Evolutionary conservation across 2,888 invertebrate species (phyloP).

Genomic region (Eugnorisma glareosa): DNA sequence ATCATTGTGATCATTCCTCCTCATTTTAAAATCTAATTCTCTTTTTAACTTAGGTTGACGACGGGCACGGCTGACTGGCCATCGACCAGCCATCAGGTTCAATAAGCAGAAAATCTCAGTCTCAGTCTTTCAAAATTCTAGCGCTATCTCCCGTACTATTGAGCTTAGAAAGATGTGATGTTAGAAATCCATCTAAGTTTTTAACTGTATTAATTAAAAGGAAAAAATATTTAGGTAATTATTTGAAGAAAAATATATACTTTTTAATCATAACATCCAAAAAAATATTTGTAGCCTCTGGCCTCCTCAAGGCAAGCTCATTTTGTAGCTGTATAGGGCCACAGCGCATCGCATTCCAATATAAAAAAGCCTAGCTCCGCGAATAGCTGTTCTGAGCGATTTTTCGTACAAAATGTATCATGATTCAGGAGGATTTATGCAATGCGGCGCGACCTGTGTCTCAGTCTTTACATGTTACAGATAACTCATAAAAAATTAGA

Average conservation of each 20-base stretch:
- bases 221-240: not conserved
- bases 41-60: too few relatives aligned
- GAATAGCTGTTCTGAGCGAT: not conserved
- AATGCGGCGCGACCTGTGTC: not conserved
- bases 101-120: not conserved
- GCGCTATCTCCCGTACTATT: not conserved
- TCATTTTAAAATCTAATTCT: not conserved
- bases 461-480: not conserved
- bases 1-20: not conserved
- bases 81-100: not conserved
- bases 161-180: constrained; percentile 2
- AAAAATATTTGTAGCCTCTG: not conserved
- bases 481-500: not conserved
- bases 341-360: not conserved
- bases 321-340: not conserved
- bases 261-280: not conserved
- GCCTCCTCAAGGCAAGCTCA: not conserved
- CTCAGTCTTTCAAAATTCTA: not conserved
- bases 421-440: not conserved
- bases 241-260: not conserved
- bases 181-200: constrained; percentile 15
- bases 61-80: not conserved
- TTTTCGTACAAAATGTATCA: not conserved
- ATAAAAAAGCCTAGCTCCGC: not conserved
- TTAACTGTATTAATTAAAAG: not conserved